Evolutionary conservation across 2,113 vertebrate genomes (phyloP), one percentile per base, ranked within the genome.

Genomic region (Haemorhous mexicanus): DNA sequence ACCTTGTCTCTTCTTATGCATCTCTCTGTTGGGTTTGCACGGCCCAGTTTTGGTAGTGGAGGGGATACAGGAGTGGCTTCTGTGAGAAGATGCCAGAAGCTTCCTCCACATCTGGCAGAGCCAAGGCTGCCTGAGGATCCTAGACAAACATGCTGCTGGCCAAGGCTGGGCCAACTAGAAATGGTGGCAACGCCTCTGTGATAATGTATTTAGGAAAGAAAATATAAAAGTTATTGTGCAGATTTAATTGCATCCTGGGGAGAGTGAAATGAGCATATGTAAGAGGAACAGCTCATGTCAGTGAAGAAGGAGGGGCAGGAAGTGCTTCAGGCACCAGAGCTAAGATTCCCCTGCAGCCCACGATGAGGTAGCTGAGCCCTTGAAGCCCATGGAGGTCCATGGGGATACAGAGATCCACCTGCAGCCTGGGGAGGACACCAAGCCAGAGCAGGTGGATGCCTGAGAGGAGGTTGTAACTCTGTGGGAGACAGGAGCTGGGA

Each of bases 171-270:
- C 13, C 10, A n/a, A 18, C 14, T 9, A 53, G 44, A n/a, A 67
- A 24, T 2, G 1, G 7, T 39, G 19, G 6, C 7, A 64, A 49
- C 0, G 0, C 17, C 16, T 80, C 49, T 56, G 41, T 44, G 52
- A 14, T 24, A 24, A 44, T 10, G 39, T 9, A 46, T 24, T 50
- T 46, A 24, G 44, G 37, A 59, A 39, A 37, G 4, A 67, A 47
- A 61, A 75, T n/a, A 13, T 19, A 33, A 26, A 59, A 39, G 6
- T 6, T 46, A 5, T 10, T 39, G 10, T 67, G 16, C 28, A 67
- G 33, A 26, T 61, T 11, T 46, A 21, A 46, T 41, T 68, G 24
- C 20, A 19, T 9, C 24, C 46, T 67, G 28, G 15, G 46, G 39
- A 53, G 33, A 22, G 4, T 10, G 19, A 59, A 61, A 16, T 46